Base-by-base conservation (phyloP, 1,140 invertebrate species). In the Battus philenor region DNA sequence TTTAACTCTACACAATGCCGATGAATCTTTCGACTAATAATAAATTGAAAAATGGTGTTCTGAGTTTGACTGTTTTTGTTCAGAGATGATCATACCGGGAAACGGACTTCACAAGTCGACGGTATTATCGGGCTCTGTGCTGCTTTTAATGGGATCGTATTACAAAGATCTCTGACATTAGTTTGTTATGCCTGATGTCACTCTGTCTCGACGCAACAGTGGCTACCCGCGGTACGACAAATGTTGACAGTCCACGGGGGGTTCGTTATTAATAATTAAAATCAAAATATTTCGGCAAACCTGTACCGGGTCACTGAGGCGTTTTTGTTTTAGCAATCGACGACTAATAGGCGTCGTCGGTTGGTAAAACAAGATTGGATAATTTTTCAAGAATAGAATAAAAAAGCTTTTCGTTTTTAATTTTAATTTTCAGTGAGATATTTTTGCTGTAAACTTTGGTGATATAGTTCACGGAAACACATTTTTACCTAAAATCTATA, bases 51-150 rank as follows among this genome's bases (percentile, higher is more conserved):
- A 75, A 84, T 82, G 66, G 68, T 59, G 58, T 60, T 65, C 65
- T 59, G 63, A 60, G 44, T 67, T 27, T 56, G 68, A 63, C 48
- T 49, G 68, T 71, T 75, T 81, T 70, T 73, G 72, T 78, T 54
- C 62, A 60, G 67, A 47, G 51, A 34, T 36, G 33, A 18, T 56
- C 59, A 44, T 84, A 80, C 78, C 59, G 52, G 72, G 77, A 82
- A 84, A 69, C 56, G 64, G 80, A 84, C 80, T 79, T 68, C 74
- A 84, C 78, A 79, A 78, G 79, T 72, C 68, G 80, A 73, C 68
- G 46, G 57, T 59, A 59, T 68, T 65, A 71, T 54, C 52, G 50
- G 62, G 44, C 44, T 51, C 12, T 66, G 68, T 59, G 57, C 32
- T 44, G 52, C 33, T 51, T 65, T 72, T 55, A 75, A 67, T 69